A percentile compares a stretch with the other conserved stretches of the same genome.
These are phyloP conservation scores for Ceyx margarethae DNA, from an alignment of 2,113 vertebrate genomes.

Conservation along the genomic window DNA sequence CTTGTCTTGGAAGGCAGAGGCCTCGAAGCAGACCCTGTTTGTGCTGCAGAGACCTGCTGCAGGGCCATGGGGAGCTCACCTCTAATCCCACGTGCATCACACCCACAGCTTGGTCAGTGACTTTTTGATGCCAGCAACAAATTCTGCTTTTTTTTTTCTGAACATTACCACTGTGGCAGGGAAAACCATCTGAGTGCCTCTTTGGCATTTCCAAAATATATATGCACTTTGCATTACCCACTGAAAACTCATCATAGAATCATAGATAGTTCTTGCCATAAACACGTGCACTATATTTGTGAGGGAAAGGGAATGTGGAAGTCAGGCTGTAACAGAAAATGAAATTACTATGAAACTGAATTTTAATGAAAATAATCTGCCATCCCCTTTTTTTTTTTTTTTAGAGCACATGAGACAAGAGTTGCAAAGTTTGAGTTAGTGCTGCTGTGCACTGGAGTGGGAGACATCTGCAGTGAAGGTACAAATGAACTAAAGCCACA, in stretches of 20 bases:
- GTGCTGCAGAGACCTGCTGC: neutral
- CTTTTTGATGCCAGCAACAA: neutral
- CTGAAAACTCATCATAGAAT: neutral
- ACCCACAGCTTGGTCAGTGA: rapidly evolving
- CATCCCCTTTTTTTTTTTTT: neutral
- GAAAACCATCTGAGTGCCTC: neutral
- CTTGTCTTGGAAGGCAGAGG: slow-evolving; percentile 32
- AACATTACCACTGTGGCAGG: neutral
- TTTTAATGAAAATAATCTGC: neutral
- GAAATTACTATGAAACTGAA: too few species aligned
- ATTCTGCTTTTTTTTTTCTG: neutral
- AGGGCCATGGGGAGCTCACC: neutral
- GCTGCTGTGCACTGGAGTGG: neutral
- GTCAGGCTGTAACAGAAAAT: neutral
- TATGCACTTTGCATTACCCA: neutral
- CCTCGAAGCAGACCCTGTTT: neutral
- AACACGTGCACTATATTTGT: neutral
- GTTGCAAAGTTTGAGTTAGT: neutral
- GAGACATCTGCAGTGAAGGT: neutral
- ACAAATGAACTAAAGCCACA: neutral
- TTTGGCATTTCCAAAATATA: neutral
- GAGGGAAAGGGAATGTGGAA: neutral
- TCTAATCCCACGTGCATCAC: neutral
- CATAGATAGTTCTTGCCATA: neutral
- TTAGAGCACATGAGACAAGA: neutral